Percentiles rank a stretch among this genome's conserved stretches.
Conservation (phyloP, 2,888 invertebrate species). For the Hyles lineata region DNA sequence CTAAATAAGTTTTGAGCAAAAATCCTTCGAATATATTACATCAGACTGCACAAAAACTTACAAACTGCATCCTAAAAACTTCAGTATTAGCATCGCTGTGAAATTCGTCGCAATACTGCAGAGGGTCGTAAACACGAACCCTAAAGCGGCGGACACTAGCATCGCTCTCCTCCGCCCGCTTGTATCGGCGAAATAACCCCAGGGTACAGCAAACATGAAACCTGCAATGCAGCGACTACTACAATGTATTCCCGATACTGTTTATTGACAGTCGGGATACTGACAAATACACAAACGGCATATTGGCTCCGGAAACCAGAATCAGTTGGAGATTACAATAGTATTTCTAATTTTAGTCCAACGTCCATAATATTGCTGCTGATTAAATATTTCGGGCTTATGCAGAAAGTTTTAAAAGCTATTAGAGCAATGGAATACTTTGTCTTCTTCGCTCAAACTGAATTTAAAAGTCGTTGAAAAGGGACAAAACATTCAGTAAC, state of each 20-base stretch:
- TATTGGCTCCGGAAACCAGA: no score
- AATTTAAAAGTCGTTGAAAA: no score
- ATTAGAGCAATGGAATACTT: no score
- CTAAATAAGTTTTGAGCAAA: no score
- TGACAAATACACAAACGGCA: slow-evolving; percentile 3
- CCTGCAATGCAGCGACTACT: slow-evolving; percentile 39
- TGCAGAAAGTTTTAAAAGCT: no score
- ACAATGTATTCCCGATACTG: background rate
- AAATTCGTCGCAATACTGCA: slow-evolving; percentile 82
- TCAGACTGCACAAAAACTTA: slow-evolving; percentile 41
- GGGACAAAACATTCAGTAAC: no score
- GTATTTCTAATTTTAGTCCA: no score
- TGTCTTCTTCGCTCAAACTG: no score
- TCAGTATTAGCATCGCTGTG: slow-evolving; percentile 78
- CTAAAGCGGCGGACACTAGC: slow-evolving; percentile 66
- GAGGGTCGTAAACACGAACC: slow-evolving; percentile 74
- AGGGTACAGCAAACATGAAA: slow-evolving; percentile 60
- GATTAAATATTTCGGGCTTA: no score
- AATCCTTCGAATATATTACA: background rate
- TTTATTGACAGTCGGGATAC: background rate
- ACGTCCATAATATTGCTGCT: no score
- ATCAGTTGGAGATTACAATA: no score
- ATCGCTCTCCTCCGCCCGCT: slow-evolving; percentile 85
- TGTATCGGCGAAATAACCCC: slow-evolving; percentile 90
- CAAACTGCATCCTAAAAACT: slow-evolving; percentile 86